phyloP scores from a whole-genome alignment of 2,113 vertebrate species.

The Bufo bufo region DNA sequence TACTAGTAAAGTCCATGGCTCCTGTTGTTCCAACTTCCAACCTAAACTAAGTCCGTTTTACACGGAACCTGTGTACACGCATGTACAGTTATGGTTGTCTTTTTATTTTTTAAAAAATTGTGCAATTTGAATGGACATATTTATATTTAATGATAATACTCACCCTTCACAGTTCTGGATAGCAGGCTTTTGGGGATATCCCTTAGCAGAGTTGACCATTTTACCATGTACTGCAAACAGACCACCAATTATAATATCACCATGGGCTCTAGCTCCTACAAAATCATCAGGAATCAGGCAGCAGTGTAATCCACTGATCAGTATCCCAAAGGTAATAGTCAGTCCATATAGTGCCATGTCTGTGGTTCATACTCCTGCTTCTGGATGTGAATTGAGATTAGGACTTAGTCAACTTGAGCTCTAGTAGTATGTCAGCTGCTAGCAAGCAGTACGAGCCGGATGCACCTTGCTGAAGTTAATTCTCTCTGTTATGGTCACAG shows the following conservation, averaged over 20 bases:
- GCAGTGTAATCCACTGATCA: constrained; percentile 59
- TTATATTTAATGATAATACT: constrained; percentile 63
- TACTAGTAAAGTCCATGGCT: too few relatives aligned
- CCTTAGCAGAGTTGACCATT: constrained; percentile 65
- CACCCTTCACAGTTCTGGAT: constrained; percentile 75
- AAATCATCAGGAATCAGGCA: constrained; percentile 69
- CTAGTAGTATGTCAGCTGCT: constrained; percentile 64
- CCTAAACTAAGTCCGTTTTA: not conserved
- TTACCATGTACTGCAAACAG: constrained; percentile 74
- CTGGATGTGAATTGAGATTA: constrained; percentile 56
- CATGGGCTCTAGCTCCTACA: constrained; percentile 68
- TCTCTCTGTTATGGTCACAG: constrained; percentile 51
- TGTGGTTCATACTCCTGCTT: constrained; percentile 56
- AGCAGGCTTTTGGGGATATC: constrained; percentile 68
- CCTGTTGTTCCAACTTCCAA: too few relatives aligned
- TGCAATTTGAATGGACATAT: not conserved
- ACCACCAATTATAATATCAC: constrained; percentile 74
- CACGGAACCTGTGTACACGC: not conserved
- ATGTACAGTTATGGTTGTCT: constrained; percentile 45
- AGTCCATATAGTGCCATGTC: constrained; percentile 67
- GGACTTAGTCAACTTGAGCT: constrained; percentile 18
- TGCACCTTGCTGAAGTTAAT: constrained; percentile 59
- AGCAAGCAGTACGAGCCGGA: constrained; percentile 60
- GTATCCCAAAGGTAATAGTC: constrained; percentile 62
- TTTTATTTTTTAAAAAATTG: not conserved